A percentile compares a stretch with the other conserved stretches of the same genome.
Evolutionary conservation across 2,888 invertebrate species (phyloP).

Genomic region (Ophion ellenae): DNA sequence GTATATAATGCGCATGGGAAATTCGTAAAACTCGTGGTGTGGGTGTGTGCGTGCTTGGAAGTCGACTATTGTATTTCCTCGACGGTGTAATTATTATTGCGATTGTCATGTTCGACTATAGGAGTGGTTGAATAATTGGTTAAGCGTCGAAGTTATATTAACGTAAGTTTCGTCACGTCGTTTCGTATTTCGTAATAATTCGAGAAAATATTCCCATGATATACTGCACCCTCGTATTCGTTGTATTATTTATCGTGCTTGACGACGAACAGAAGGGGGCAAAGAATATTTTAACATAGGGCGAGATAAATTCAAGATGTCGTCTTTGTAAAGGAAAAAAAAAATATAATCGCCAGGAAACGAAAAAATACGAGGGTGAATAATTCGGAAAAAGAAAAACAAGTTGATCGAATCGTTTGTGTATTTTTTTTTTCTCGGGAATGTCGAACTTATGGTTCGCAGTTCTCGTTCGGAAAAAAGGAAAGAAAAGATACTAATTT

Average conservation of each 20-base stretch:
- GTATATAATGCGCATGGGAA: constrained; percentile 14
- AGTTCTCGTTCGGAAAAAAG: neutral
- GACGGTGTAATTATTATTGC: constrained; percentile 39
- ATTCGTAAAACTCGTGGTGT: constrained; percentile 3
- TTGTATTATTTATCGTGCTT: constrained; percentile 47
- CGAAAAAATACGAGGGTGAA: constrained; percentile 24
- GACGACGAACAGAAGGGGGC: neutral
- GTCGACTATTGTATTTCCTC: constrained; percentile 48
- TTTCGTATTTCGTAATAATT: constrained; percentile 16
- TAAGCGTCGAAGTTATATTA: constrained; percentile 48
- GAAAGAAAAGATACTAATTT: constrained; percentile 2
- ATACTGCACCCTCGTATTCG: constrained; percentile 47
- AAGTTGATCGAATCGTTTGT: constrained; percentile 4
- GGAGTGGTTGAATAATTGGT: constrained; percentile 59
- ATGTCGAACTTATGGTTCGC: neutral
- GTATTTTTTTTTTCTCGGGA: neutral
- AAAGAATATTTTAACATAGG: neutral
- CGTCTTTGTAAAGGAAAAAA: constrained; percentile 7
- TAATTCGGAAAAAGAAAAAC: constrained; percentile 18
- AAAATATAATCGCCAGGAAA: neutral
- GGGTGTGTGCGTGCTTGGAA: neutral
- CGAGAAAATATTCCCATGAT: neutral
- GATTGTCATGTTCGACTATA: constrained; percentile 27
- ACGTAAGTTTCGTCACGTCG: constrained; percentile 49
- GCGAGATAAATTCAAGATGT: constrained; percentile 2